Percentiles rank a stretch among this genome's conserved stretches.
Evolutionary conservation across 2,797 vertebrate genomes (phyloP).

Genomic region (Platyrinchus mystaceus): DNA sequence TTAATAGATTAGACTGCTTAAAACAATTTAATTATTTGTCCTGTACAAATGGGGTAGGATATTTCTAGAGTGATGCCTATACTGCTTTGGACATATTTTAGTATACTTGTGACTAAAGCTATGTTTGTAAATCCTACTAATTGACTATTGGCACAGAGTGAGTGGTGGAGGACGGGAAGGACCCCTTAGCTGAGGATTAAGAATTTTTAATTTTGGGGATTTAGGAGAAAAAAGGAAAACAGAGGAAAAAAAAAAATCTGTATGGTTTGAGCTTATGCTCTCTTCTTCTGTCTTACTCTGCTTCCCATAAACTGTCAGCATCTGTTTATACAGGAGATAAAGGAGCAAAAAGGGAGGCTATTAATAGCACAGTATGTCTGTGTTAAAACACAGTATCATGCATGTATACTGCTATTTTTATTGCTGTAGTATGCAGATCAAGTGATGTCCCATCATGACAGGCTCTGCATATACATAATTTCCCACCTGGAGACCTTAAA

Average conservation of each 20-base stretch:
- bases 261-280: not conserved
- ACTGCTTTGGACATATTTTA: conserved; percentile 7
- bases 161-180: not conserved
- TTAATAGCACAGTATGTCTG: not conserved
- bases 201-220: not conserved
- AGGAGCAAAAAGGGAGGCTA: not conserved
- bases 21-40: conserved; percentile 48
- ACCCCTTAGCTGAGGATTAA: not conserved
- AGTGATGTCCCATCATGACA: not conserved
- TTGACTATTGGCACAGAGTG: not conserved
- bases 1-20: conserved; percentile 34
- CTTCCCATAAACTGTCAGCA: not conserved
- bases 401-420: not conserved
- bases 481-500: not conserved
- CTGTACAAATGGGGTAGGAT: not conserved
- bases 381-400: not conserved
- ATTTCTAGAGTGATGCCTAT: not conserved
- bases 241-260: not conserved
- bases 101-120: not conserved
- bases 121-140: not conserved
- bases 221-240: not conserved
- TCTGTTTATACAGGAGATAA: not conserved
- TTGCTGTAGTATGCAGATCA: not conserved
- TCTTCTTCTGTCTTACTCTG: not conserved
- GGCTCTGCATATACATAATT: not conserved